These are phyloP conservation scores for Amiota communis DNA, from an alignment of 2,888 invertebrate genomes.

Conservation along the genomic window DNA sequence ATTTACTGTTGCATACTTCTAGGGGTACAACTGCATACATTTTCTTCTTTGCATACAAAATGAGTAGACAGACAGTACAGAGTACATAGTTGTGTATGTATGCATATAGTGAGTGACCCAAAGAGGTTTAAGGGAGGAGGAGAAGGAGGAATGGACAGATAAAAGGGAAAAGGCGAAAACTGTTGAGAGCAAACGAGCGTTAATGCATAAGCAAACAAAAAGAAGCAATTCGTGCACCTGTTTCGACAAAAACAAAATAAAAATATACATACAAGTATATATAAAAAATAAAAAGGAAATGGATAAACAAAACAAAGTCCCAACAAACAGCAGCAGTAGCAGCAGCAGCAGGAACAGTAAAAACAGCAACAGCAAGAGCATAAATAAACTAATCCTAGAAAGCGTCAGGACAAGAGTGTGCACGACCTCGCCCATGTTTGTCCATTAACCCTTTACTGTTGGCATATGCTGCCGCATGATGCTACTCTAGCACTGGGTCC, in stretches of 20 bases:
- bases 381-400: conserved; percentile 23
- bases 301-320: no score
- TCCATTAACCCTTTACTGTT: conserved; percentile 13
- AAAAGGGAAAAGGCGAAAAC: background rate
- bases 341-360: background rate
- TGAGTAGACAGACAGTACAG: background rate
- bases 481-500: no score
- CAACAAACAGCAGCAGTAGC: background rate
- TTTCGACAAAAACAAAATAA: no score
- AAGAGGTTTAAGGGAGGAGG: background rate
- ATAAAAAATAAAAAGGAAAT: no score
- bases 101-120: background rate
- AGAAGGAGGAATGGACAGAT: background rate
- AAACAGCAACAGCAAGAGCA: conserved; percentile 15
- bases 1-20: conserved; percentile 17
- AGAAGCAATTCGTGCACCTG: conserved; percentile 2
- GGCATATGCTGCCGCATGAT: background rate
- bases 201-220: conserved; percentile 15
- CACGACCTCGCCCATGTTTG: conserved; percentile 14
- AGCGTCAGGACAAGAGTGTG: background rate
- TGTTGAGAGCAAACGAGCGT: background rate
- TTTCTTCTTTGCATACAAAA: conserved; percentile 9
- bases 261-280: no score
- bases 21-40: conserved; percentile 4
- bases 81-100: background rate